Conservation (phyloP, 2,113 vertebrate genomes). For the Acanthisitta chloris region DNA sequence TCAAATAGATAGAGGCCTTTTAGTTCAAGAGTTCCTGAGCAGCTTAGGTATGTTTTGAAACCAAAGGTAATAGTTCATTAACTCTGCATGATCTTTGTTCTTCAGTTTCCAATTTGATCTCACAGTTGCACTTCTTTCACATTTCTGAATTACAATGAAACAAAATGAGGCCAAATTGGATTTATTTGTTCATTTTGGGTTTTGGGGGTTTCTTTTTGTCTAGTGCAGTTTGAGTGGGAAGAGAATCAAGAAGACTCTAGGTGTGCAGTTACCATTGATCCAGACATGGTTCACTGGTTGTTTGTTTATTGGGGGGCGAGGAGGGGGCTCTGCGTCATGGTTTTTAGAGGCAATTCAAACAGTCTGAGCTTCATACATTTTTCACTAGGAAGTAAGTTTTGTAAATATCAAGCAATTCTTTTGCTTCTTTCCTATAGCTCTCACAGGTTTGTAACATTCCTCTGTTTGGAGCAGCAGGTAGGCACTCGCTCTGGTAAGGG, state of each 20-base stretch:
- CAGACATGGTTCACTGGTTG: not conserved
- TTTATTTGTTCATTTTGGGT: not conserved
- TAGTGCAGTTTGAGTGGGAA: not conserved
- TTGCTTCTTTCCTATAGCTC: not conserved
- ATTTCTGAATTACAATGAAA: not conserved
- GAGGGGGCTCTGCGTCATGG: rapidly evolving
- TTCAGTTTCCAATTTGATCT: not conserved
- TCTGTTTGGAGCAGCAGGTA: not conserved
- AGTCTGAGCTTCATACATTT: not conserved
- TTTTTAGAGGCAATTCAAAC: not conserved
- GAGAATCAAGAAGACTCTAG: not conserved
- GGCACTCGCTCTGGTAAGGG: not conserved
- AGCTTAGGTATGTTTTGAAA: not conserved
- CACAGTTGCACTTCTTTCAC: not conserved
- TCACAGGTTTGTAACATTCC: not conserved
- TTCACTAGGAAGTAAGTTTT: not conserved
- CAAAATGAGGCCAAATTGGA: not conserved
- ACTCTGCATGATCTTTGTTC: not conserved
- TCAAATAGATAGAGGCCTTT: not conserved
- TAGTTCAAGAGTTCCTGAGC: not conserved
- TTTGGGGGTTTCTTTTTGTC: too few relatives aligned
- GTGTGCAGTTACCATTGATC: not conserved
- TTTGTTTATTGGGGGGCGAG: not conserved
- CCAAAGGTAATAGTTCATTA: not conserved
- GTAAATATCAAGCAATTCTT: not conserved